A percentile compares a stretch with the other conserved stretches of the same genome.
phyloP scores from a whole-genome alignment of 1,140 invertebrate genomes.

The Drosophila yakuba region DNA sequence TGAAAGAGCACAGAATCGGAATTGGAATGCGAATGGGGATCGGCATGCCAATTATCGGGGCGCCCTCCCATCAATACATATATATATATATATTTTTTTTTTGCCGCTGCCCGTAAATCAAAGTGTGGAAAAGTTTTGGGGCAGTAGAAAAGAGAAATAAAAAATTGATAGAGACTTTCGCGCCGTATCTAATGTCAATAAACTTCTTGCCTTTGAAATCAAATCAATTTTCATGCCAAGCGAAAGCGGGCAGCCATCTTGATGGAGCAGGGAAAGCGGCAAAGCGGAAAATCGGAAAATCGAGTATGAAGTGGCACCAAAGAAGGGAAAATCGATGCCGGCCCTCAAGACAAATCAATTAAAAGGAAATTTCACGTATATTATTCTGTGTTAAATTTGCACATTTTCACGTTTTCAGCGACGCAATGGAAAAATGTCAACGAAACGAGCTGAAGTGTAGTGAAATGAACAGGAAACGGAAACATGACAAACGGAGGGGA shows the following conservation, averaged over 20 bases:
- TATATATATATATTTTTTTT: neutral
- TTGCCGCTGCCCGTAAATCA: constrained; percentile 40
- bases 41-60: constrained; percentile 58
- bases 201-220: constrained; percentile 70
- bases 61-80: constrained; percentile 26
- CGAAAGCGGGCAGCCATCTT: constrained; percentile 29
- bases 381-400: constrained; percentile 17
- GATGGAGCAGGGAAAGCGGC: constrained; percentile 9
- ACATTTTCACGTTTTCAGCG: constrained; percentile 19
- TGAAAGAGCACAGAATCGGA: constrained; percentile 41
- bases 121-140: constrained; percentile 66
- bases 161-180: constrained; percentile 15
- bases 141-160: constrained; percentile 30
- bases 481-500: constrained; percentile 13
- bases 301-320: neutral
- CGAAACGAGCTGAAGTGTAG: constrained; percentile 5
- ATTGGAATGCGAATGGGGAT: constrained; percentile 28
- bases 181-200: constrained; percentile 73
- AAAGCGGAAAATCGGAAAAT: neutral
- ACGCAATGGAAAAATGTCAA: constrained; percentile 47
- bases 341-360: constrained; percentile 75
- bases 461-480: constrained; percentile 57
- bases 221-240: constrained; percentile 66
- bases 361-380: constrained; percentile 35
- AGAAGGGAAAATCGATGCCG: constrained; percentile 52